Conservation (phyloP, 2,113 vertebrate species). For the Acrocephalus arundinaceus region DNA sequence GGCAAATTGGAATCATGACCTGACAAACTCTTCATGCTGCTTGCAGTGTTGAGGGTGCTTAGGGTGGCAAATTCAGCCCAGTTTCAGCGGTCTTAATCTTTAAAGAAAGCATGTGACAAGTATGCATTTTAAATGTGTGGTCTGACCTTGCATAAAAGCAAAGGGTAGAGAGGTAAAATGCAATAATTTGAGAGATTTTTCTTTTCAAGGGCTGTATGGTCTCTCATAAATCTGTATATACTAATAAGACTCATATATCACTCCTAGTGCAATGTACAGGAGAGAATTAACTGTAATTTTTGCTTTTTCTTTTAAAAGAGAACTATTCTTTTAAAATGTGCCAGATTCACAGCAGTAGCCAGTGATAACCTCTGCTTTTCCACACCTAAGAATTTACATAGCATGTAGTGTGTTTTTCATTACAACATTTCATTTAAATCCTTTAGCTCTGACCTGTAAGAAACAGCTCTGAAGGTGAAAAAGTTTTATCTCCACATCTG, state of each 20-base stretch:
- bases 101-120: neutral
- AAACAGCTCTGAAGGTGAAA: neutral
- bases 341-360: neutral
- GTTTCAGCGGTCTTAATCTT: neutral
- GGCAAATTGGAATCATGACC: neutral
- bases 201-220: neutral
- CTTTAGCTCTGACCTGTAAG: neutral
- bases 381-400: neutral
- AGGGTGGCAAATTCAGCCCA: neutral
- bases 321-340: neutral
- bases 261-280: neutral
- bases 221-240: neutral
- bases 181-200: constrained; percentile 16
- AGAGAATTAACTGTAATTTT: neutral
- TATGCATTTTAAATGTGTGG: neutral
- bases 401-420: neutral
- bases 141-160: constrained; percentile 13
- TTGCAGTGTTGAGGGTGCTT: neutral
- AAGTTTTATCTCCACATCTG: neutral
- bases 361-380: neutral
- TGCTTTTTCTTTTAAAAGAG: neutral
- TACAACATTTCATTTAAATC: neutral
- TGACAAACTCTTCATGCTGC: neutral
- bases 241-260: neutral
- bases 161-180: constrained; percentile 23